Evolutionary conservation across 1,140 invertebrate genomes (phyloP).

Genomic region (honey bee (Apis mellifera)): Amel_HAv3.1 CM009946.2:6642001-6642500

Average conservation of each 20-base stretch:
- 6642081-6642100: conserved; percentile 71
- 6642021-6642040: conserved; percentile 56
- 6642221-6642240: background rate
- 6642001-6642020: conserved; percentile 20
- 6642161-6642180: conserved; percentile 31
- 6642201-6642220: background rate
- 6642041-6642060: conserved; percentile 62
- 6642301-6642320: background rate
- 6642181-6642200: background rate
- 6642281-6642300: background rate
- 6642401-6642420: no score
- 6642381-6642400: no score
- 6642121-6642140: conserved; percentile 31
- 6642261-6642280: background rate
- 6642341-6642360: no score
- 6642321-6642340: no score
- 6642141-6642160: conserved; percentile 32
- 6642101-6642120: conserved; percentile 52
- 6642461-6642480: no score
- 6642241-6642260: background rate
- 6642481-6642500: conserved; percentile 65
- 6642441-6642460: background rate
- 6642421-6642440: background rate
- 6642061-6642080: conserved; percentile 74
- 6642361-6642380: no score